phyloP scores from a whole-genome alignment of 2,113 vertebrate genomes.

The Heterocephalus glaber region DNA sequence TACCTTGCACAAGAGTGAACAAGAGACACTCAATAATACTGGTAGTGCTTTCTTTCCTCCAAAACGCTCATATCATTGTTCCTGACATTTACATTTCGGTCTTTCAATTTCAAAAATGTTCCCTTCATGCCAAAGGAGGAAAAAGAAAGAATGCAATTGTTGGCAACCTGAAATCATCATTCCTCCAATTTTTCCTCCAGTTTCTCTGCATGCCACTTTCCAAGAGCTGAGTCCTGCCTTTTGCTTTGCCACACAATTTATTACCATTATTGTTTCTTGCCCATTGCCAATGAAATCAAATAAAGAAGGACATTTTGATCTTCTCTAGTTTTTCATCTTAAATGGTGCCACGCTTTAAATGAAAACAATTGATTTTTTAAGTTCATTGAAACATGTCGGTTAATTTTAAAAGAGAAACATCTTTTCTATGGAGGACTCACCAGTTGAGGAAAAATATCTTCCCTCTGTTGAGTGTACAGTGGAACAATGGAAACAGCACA shows the following conservation, averaged over 20 bases:
- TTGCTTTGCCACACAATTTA: slow-evolving; percentile 29
- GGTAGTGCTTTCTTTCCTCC: not conserved
- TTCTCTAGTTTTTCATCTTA: not conserved
- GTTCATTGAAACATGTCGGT: not conserved
- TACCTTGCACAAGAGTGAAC: not conserved
- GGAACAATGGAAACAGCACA: not conserved
- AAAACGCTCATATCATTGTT: not conserved
- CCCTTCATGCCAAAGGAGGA: slow-evolving; percentile 33
- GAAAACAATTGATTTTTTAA: slow-evolving; percentile 41
- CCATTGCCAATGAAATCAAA: slow-evolving; percentile 28
- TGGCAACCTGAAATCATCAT: not conserved
- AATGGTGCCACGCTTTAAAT: not conserved
- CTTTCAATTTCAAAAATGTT: not conserved
- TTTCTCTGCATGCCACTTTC: not conserved
- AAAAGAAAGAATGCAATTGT: slow-evolving; percentile 3
- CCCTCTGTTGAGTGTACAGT: not conserved
- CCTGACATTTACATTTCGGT: slow-evolving; percentile 29
- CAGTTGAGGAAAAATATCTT: not conserved
- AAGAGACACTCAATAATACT: not conserved
- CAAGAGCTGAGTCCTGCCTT: slow-evolving; percentile 48
- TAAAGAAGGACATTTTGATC: slow-evolving; percentile 1
- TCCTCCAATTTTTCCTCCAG: slow-evolving; percentile 7
- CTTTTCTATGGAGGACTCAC: slow-evolving; percentile 59
- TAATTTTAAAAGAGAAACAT: not conserved
- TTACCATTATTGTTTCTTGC: slow-evolving; percentile 2